Base-by-base conservation (phyloP, 2,797 vertebrate genomes). In the Trachurus trachurus region DNA sequence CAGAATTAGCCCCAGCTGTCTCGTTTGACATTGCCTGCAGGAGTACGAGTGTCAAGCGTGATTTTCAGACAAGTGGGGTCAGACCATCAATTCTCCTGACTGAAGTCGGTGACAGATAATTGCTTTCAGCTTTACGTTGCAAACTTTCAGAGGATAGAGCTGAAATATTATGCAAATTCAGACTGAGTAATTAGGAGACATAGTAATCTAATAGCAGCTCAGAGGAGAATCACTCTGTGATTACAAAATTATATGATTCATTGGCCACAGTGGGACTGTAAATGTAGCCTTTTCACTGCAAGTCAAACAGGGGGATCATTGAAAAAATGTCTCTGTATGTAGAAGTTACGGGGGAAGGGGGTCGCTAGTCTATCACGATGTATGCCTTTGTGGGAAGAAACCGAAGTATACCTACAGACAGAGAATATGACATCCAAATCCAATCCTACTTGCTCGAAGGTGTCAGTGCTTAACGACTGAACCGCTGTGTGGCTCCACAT, bases 21-120 rank as follows among this genome's bases (percentile, higher is more conserved):
- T 92, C 80, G 34, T 92, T 89, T 91, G 93, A 94, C 94, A 92
- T 93, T 93, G 93, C 93, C 92, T 89, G 84, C 78, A 92, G 94
- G 87, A 88, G 85, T 78, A 88, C 67, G 59, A 76, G 89, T 89
- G 91, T 93, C 89, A 88, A 85, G 88, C 84, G 81, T 87, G 90
- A 90, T 91, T 90, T 86, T 85, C 84, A 85, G 89, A 93, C 90
- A 86, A 88, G 88, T 85, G 80, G 84, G 93, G 94, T 93, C 89
- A 93, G 89, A 91, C 71, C 80, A 71, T 89, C 90, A 90, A 90
- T 87, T 90, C 87, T 90, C 87, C 77, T 52, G 60, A 84, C 74
- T 81, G 78, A 83, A 85, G 87, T 86, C 74, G 73, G 76, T 88
- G 93, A 91, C 90, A 85, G 92, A 93, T 93, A 90, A 91, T 89